Percentiles rank a stretch among this genome's conserved stretches.
These are phyloP conservation scores for Drosophila gunungcola DNA, from an alignment of 1,140 invertebrate genomes.

Conservation along the genomic window DNA sequence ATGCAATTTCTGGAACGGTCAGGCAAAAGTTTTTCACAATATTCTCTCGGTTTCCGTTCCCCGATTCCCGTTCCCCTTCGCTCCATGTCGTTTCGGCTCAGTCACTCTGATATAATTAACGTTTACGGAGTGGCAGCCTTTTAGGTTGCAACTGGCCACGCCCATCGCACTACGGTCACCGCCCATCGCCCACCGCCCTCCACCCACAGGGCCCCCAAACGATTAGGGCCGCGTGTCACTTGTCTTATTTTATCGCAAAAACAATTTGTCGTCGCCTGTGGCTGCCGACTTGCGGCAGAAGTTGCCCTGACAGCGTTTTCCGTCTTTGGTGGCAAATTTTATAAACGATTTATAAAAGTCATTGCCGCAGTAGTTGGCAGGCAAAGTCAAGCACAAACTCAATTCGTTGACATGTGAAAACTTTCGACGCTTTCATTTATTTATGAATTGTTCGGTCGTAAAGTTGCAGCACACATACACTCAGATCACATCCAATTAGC, in stretches of 20 bases:
- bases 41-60: conserved; percentile 1
- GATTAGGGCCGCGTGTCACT: conserved; percentile 76
- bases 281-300: conserved; percentile 46
- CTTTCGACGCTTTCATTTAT: conserved; percentile 72
- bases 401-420: conserved; percentile 76
- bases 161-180: neutral
- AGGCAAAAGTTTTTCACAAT: conserved; percentile 45
- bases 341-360: conserved; percentile 78
- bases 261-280: conserved; percentile 75
- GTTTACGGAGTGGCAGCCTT: conserved; percentile 61
- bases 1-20: conserved; percentile 66
- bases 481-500: conserved; percentile 82
- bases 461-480: conserved; percentile 57
- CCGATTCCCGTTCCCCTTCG: neutral
- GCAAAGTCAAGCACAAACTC: conserved; percentile 62
- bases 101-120: conserved; percentile 69
- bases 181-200: neutral
- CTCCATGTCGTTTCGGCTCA: conserved; percentile 23
- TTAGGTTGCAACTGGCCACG: conserved; percentile 46
- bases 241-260: conserved; percentile 82
- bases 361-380: conserved; percentile 41
- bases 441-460: conserved; percentile 80
- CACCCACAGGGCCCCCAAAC: conserved; percentile 25
- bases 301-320: conserved; percentile 70
- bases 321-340: conserved; percentile 75